Conservation (phyloP, 2,888 invertebrate species). For the Neelides folsomi region DNA sequence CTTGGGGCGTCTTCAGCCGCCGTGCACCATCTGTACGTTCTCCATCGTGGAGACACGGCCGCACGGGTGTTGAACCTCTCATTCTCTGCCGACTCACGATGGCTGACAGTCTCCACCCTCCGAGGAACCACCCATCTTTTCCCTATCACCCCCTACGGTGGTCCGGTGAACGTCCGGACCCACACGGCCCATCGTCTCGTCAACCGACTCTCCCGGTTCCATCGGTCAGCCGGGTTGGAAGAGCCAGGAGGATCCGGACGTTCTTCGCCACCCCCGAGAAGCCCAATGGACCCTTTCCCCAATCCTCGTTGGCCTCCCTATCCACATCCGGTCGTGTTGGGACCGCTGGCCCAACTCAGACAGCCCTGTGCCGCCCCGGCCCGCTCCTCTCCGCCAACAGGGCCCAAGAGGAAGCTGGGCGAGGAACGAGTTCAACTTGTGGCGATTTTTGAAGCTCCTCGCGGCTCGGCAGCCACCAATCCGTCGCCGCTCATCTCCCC, state of each 20-base stretch:
- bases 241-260: slow-evolving; percentile 36
- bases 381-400: slow-evolving; percentile 22
- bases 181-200: slow-evolving; percentile 89
- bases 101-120: slow-evolving; percentile 90
- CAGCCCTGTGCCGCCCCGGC: slow-evolving; percentile 34
- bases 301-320: slow-evolving; percentile 86
- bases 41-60: slow-evolving; percentile 89
- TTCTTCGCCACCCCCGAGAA: slow-evolving; percentile 21
- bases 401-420: slow-evolving; percentile 37
- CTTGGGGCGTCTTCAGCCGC: slow-evolving; percentile 72
- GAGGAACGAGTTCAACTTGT: slow-evolving; percentile 62
- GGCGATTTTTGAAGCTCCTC: slow-evolving; percentile 60
- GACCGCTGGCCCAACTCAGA: slow-evolving; percentile 74
- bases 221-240: slow-evolving; percentile 81
- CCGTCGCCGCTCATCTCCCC: slow-evolving; percentile 34
- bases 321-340: slow-evolving; percentile 65
- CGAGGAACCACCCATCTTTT: slow-evolving; percentile 97
- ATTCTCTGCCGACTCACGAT: slow-evolving; percentile 83
- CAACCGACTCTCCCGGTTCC: slow-evolving; percentile 85
- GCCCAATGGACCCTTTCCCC: slow-evolving; percentile 37
- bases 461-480: slow-evolving; percentile 53
- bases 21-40: slow-evolving; percentile 84
- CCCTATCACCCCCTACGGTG: slow-evolving; percentile 92
- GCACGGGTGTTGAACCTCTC: slow-evolving; percentile 89
- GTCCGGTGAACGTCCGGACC: slow-evolving; percentile 76